These are phyloP conservation scores for Cottoperca gobio DNA, from an alignment of 2,797 vertebrate species.

Conservation along the genomic window DNA sequence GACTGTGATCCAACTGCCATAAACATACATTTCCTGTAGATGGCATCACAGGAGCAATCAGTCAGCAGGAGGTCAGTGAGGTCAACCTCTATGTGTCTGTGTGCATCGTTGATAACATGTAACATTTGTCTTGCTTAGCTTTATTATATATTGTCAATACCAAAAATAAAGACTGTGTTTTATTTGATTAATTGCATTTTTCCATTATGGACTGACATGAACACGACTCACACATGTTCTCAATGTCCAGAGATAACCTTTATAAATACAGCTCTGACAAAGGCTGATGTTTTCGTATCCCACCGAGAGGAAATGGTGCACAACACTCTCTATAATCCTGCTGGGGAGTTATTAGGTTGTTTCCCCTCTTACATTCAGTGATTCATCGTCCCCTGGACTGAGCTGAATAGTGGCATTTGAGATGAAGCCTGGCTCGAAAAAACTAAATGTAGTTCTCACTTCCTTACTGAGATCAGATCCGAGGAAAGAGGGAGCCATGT, in stretches of 20 bases:
- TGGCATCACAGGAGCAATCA: conserved; percentile 51
- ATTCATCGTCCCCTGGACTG: conserved; percentile 17
- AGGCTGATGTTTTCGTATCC: neutral
- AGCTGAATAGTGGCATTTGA: conserved; percentile 8
- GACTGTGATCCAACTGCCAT: conserved; percentile 20
- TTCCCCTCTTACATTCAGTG: conserved; percentile 3
- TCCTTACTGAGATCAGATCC: conserved; percentile 22
- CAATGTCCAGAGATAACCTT: neutral
- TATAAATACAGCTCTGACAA: neutral
- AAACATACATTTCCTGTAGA: conserved; percentile 41
- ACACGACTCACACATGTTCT: neutral
- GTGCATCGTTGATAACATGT: neutral
- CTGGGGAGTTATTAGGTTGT: neutral
- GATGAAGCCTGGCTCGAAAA: conserved; percentile 13
- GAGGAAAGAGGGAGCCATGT: neutral
- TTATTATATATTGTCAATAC: neutral
- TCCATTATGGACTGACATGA: too few species aligned
- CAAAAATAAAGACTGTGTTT: neutral
- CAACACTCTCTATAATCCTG: neutral
- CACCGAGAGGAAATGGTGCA: neutral
- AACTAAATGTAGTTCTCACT: conserved; percentile 9
- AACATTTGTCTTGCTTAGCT: neutral
- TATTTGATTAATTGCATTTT: neutral
- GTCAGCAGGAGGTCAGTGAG: conserved; percentile 4
- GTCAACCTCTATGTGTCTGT: neutral